Percentiles rank a stretch among this genome's conserved stretches.
These are phyloP conservation scores for Pristionchus exspectatus DNA, from an alignment of 2,888 invertebrate species.

Conservation along the genomic window DNA sequence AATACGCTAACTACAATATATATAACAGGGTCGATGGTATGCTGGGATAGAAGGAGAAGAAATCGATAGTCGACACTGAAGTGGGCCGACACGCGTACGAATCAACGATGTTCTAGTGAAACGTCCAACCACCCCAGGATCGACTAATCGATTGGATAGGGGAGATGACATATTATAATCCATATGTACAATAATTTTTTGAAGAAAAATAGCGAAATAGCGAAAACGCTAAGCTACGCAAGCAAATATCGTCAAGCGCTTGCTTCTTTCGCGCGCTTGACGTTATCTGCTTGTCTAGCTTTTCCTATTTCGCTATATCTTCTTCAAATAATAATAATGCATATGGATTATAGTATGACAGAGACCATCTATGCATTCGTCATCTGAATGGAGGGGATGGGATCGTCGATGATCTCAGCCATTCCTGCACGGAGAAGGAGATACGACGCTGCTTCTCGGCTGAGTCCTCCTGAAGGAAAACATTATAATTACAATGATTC, in stretches of 20 bases:
- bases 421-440: constrained; percentile 55
- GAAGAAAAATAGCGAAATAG: too few species aligned
- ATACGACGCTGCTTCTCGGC: constrained; percentile 54
- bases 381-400: constrained; percentile 14
- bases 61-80: background rate
- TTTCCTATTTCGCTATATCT: too few species aligned
- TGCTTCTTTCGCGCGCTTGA: too few species aligned
- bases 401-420: constrained; percentile 50
- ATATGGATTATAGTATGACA: too few species aligned
- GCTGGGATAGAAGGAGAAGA: background rate
- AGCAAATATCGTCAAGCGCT: too few species aligned
- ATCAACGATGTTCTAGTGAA: background rate
- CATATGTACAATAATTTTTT: too few species aligned
- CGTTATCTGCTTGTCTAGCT: too few species aligned
- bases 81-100: background rate
- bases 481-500: background rate
- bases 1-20: constrained; percentile 5
- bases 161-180: too few species aligned
- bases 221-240: too few species aligned
- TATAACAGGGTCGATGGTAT: background rate
- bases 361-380: constrained; percentile 19
- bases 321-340: too few species aligned
- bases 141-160: background rate
- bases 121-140: background rate
- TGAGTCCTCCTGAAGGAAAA: constrained; percentile 29